These are phyloP conservation scores for Nebria ingens DNA, from an alignment of 1,140 invertebrate genomes.

Conservation along the genomic window DNA sequence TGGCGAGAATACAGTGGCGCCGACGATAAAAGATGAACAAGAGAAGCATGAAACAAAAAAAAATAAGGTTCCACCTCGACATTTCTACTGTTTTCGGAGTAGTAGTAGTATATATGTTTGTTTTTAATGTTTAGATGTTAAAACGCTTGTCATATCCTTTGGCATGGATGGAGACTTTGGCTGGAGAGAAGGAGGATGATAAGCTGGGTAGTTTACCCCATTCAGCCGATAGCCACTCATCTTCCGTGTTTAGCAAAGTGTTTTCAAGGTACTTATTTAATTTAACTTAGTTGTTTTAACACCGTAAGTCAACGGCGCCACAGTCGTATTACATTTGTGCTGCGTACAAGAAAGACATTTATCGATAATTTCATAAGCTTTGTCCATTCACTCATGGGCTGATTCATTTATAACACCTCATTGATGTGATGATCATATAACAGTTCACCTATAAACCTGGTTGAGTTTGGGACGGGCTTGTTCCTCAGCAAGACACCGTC, in stretches of 20 bases:
- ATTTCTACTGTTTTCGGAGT: not conserved
- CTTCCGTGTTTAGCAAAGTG: slow-evolving; percentile 77
- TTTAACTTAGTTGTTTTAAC: too few species aligned
- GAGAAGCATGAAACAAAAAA: slow-evolving; percentile 44
- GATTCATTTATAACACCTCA: too few species aligned
- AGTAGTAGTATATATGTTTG: too few species aligned
- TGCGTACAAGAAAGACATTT: not conserved
- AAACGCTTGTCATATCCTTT: slow-evolving; percentile 86
- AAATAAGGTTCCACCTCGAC: slow-evolving; percentile 50
- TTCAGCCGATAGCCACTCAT: slow-evolving; percentile 52
- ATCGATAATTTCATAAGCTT: not conserved
- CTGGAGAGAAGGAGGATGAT: slow-evolving; percentile 48
- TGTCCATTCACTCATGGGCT: too few species aligned
- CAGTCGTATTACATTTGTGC: not conserved
- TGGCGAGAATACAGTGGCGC: slow-evolving; percentile 23
- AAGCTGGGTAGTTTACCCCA: slow-evolving; percentile 45
- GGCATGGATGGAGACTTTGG: slow-evolving; percentile 81
- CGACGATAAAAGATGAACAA: slow-evolving; percentile 38
- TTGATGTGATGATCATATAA: slow-evolving; percentile 3
- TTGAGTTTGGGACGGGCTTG: slow-evolving; percentile 76
- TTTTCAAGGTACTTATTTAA: slow-evolving; percentile 75
- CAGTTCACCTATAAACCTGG: slow-evolving; percentile 81
- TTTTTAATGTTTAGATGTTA: slow-evolving; percentile 57
- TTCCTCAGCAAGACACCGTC: slow-evolving; percentile 77
- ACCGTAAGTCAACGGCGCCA: too few species aligned